Evolutionary conservation across 1,140 invertebrate species (phyloP), one percentile per base, ranked within the genome.

Genomic region (Drosophila insularis): DNA sequence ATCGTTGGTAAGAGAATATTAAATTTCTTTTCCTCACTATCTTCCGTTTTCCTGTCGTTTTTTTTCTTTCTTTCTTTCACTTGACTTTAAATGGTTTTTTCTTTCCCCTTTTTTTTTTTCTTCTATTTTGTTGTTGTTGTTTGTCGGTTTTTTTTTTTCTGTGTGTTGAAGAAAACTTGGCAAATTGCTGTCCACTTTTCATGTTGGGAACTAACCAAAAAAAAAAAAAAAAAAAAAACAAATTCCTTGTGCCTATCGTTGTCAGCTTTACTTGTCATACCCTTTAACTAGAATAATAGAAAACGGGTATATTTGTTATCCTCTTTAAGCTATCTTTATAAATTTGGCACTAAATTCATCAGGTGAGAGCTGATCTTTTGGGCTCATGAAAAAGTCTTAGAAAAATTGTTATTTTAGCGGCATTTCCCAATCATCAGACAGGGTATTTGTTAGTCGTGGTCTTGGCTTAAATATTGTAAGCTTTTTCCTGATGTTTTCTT

Each of bases 131-230:
- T 14, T 65, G 43, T 59, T 75, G 35, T 68, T 32, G 37, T 55
- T 39, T 71, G 63, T 55, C 53, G 10, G 1, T 35, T 8, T 46
- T 50, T 50, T 50, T 50, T 6, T 2, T 17, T 46, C 7, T 50
- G 1, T 21, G 17, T 50, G 17, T 21, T n/a, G 43, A 50, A 21
- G 17, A 50, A 50, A 67, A 63, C 77, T 76, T 82, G 70, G 71
- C 81, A 81, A 86, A 86, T 86, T 87, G 79, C 65, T 70, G 79
- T 81, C 75, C 82, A 81, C 82, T 81, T 81, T 82, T 75, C 82
- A 78, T 86, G 78, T 78, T 19, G 11, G 19, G 53, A 32, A 11
- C 27, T 5, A 27, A 27, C 27, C 27, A 27, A 27, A 27, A 27
- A 5, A 27, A 5, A 23, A 23, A 23, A 2, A 23, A 23, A 2